Base-by-base conservation (phyloP, 2,888 invertebrate species). In the Macrosiphum euphorbiae region DNA sequence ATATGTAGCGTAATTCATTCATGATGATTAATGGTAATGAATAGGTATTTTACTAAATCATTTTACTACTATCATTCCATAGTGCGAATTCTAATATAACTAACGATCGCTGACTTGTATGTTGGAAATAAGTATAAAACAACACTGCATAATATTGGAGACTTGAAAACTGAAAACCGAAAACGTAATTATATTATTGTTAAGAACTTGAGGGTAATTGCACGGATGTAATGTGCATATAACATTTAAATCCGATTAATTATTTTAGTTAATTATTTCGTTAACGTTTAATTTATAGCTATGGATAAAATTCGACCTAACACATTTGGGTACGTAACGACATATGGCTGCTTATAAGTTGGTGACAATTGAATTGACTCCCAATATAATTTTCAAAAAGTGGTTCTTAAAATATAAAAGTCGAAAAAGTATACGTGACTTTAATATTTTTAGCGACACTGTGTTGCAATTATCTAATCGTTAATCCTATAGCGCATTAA, bases 11-110 rank as follows among this genome's bases (percentile, higher is more conserved):
- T 50, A 16, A 78, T 47, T n/a, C 67, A 24, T 84, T 35, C 41
- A 28, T 26, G 41, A 47, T 85, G 84, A 91, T 91, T 85, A 85
- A 91, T 85, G 44, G 58, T 85, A 85, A 58, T 58, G 84, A 85
- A 85, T 44, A 26, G 13, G 26, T 35, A 50, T 90, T 78, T 16
- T 61, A 44, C 44, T 16, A 13, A 52, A 3, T 52, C 3, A 52
- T 90, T 90, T 52, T 44, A 47, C 3, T 47, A 26, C 16, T 8
- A 50, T 84, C 41, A 35, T 35, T 78, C 20, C 3, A 35, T 1
- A 78, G 35, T 55, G 20, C 10, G 78, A 5, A 78, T 8, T 78
- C 16, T 67, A 67, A 67, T 78, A 78, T 78, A 78, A 78, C 78
- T 78, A 78, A 35, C 35, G 78, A 78, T 78, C 78, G 35, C 3